Evolutionary conservation across 2,113 vertebrate species (phyloP).

Genomic region (Psittacula cyanocephala): DNA sequence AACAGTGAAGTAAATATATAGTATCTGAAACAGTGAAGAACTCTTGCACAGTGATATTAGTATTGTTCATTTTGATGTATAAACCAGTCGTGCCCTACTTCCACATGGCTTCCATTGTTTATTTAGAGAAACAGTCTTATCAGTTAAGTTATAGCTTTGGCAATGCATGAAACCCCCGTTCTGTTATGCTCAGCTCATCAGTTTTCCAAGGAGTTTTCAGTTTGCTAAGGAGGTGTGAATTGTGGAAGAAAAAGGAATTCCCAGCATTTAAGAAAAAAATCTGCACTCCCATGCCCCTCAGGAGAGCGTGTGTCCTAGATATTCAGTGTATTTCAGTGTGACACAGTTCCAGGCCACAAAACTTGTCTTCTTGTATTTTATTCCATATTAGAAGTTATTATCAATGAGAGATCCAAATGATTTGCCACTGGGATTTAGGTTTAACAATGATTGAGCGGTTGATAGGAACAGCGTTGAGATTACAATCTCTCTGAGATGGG

Average conservation of each 20-base stretch:
- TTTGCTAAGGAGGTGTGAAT: background rate
- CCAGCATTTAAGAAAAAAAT: background rate
- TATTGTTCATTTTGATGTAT: background rate
- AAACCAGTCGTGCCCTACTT: background rate
- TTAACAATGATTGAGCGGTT: background rate
- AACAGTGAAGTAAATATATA: background rate
- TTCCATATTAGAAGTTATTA: background rate
- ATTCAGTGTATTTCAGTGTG: background rate
- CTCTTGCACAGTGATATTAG: background rate
- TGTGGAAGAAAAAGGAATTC: background rate
- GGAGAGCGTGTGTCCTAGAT: background rate
- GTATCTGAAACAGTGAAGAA: background rate
- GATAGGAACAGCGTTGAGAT: background rate
- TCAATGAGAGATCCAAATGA: background rate
- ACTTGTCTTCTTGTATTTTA: background rate
- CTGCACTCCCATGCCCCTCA: no score
- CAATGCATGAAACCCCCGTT: background rate
- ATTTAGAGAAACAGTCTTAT: background rate
- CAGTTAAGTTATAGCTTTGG: background rate
- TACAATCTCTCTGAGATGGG: background rate
- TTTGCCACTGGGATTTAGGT: background rate
- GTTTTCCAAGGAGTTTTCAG: background rate
- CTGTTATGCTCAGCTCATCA: background rate
- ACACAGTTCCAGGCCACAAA: background rate
- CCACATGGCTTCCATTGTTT: background rate